phyloP scores from a whole-genome alignment of 2,113 vertebrate species.

The Otolemur garnettii region DNA sequence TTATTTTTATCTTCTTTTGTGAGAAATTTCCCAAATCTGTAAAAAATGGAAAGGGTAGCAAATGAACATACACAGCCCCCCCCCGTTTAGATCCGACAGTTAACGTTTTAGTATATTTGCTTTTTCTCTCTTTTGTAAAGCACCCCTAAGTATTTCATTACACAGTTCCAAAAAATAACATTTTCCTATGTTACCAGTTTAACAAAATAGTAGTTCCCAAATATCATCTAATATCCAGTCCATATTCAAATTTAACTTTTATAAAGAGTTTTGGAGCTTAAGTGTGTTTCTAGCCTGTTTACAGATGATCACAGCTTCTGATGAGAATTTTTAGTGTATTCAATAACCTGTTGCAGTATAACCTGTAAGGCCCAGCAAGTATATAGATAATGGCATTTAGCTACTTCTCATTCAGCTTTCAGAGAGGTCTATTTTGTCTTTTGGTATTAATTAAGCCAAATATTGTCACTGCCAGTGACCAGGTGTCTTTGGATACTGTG shows the following conservation, averaged over 20 bases:
- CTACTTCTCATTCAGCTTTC: neutral
- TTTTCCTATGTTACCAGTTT: accelerated
- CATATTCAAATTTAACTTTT: neutral
- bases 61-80: accelerated
- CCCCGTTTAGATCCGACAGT: neutral
- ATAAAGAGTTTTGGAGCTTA: neutral
- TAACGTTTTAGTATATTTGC: neutral
- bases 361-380: neutral
- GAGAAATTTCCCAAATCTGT: neutral
- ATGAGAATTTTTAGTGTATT: neutral
- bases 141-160: neutral
- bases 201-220: neutral
- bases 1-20: neutral
- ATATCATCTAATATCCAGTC: too few species aligned
- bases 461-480: neutral
- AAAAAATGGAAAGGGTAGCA: too few species aligned
- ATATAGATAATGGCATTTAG: accelerated
- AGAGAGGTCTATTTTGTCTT: neutral
- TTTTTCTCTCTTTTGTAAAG: neutral
- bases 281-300: too few species aligned
- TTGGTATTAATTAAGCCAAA: neutral
- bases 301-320: accelerated
- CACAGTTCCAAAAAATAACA: neutral
- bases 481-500: neutral
- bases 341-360: neutral